Evolutionary conservation across 2,113 vertebrate genomes (phyloP).

Genomic region (Nycticryphes semicollaris): DNA sequence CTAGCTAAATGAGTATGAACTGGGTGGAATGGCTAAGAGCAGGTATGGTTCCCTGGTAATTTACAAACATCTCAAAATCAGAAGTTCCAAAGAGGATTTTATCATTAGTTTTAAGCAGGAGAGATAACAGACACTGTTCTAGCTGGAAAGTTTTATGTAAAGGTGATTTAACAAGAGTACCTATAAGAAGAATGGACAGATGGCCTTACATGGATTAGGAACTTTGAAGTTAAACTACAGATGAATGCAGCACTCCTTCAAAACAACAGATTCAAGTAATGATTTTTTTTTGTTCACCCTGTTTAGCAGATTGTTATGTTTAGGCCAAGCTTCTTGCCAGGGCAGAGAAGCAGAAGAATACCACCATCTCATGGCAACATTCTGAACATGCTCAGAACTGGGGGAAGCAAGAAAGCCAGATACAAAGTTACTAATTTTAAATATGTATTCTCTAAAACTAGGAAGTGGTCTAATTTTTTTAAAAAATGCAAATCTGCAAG

Average conservation of each 20-base stretch:
- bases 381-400: not conserved
- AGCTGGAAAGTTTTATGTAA: not conserved
- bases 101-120: not conserved
- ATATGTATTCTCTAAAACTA: not conserved
- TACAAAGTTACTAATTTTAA: not conserved
- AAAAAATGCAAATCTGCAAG: not conserved
- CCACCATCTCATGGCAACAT: not conserved
- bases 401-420: not conserved
- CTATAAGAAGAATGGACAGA: not conserved
- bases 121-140: not conserved
- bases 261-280: not conserved
- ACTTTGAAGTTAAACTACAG: not conserved
- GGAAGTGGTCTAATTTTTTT: not conserved
- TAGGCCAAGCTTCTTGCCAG: not conserved
- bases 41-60: not conserved
- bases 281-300: not conserved
- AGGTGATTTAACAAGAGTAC: not conserved
- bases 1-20: not conserved
- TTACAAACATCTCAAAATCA: not conserved
- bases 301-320: not conserved
- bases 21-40: not conserved
- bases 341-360: not conserved
- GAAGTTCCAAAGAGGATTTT: not conserved
- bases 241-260: not conserved
- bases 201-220: accelerated